Percentiles rank a stretch among this genome's conserved stretches.
Evolutionary conservation across 2,797 vertebrate genomes (phyloP).

Genomic region (Remorina albescens): DNA sequence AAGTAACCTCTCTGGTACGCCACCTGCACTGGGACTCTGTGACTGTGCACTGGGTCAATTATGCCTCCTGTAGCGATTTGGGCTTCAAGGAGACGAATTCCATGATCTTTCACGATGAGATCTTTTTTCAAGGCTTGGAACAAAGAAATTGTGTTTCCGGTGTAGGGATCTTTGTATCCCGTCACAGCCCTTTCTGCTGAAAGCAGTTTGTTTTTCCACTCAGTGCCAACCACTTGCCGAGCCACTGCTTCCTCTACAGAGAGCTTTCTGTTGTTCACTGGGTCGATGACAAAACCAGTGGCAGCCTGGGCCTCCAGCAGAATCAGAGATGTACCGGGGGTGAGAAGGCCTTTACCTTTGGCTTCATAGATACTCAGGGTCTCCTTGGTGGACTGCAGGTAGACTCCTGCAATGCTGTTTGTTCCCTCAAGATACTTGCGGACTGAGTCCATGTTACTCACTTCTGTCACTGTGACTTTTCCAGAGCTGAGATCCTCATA

Average conservation of each 20-base stretch:
- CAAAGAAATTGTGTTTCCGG: constrained; percentile 86
- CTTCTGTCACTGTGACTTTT: constrained; percentile 68
- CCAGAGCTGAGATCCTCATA: constrained; percentile 80
- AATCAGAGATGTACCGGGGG: constrained; percentile 80
- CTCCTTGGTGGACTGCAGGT: constrained; percentile 79
- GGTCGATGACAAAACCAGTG: constrained; percentile 83
- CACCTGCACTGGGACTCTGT: constrained; percentile 75
- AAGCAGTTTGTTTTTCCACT: too few species aligned
- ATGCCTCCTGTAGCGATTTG: constrained; percentile 31
- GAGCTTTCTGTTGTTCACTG: constrained; percentile 83
- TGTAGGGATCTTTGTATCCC: too few species aligned
- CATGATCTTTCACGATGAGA: constrained; percentile 85
- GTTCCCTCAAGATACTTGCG: constrained; percentile 78
- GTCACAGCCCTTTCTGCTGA: too few species aligned
- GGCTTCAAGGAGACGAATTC: constrained; percentile 88
- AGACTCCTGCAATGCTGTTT: constrained; percentile 79
- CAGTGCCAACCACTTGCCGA: too few species aligned
- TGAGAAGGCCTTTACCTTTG: constrained; percentile 68
- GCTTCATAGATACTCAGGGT: constrained; percentile 81
- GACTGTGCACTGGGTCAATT: too few species aligned
- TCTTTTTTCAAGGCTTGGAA: constrained; percentile 91
- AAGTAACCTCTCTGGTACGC: constrained; percentile 89
- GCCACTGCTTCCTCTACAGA: constrained; percentile 88
- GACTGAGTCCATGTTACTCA: constrained; percentile 76
- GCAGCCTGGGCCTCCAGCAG: constrained; percentile 84